A percentile compares a stretch with the other conserved stretches of the same genome.
Conservation (phyloP, 2,113 vertebrate species). For the Oriolus oriolus region DNA sequence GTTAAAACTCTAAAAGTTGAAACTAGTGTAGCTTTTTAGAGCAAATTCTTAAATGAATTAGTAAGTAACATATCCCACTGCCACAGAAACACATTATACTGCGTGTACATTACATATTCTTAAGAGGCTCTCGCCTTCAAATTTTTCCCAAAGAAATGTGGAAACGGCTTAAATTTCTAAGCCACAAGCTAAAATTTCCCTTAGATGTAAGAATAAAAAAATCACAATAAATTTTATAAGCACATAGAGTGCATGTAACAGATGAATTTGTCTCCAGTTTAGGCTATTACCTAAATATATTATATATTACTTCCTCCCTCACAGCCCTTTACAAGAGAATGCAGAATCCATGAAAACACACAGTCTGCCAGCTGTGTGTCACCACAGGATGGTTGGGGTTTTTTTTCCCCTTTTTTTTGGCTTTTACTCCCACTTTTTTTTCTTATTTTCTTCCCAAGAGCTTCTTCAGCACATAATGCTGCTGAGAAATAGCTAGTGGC, state of each 20-base stretch:
- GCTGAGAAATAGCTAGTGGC: conserved; percentile 55
- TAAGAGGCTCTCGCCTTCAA: not conserved
- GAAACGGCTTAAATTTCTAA: not conserved
- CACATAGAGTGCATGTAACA: not conserved
- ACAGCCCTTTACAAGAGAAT: not conserved
- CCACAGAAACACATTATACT: not conserved
- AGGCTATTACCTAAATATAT: not conserved
- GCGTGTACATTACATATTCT: not conserved
- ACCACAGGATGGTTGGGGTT: not conserved
- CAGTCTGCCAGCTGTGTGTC: not conserved
- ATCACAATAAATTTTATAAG: not conserved
- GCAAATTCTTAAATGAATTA: not conserved
- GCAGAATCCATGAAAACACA: not conserved
- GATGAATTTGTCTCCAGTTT: not conserved
- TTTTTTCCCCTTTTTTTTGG: not conserved
- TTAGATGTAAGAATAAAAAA: not conserved
- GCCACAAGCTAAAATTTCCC: not conserved
- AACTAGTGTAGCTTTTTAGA: not conserved
- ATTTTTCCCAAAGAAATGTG: not conserved
- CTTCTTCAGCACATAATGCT: conserved; percentile 38
- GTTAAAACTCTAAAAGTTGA: not conserved
- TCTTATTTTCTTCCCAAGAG: conserved; percentile 10
- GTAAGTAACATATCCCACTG: not conserved
- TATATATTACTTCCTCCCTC: not conserved
- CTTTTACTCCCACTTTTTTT: not conserved